Percentiles rank a stretch among this genome's conserved stretches.
phyloP scores from a whole-genome alignment of 2,113 vertebrate species.

The Danionella cerebrum region DNA sequence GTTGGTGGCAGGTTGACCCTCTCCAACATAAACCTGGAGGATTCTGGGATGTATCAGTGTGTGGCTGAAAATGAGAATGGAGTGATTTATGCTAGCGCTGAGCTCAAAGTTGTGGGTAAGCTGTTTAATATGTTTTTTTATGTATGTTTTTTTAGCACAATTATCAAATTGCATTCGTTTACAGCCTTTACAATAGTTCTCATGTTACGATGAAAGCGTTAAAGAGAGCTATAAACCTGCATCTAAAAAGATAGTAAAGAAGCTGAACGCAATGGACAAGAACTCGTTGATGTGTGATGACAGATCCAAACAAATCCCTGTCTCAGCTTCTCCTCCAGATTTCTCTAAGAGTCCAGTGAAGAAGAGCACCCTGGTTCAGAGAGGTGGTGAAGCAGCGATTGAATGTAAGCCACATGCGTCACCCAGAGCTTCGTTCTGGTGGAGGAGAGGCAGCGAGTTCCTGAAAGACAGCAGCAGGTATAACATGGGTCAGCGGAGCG shows the following conservation, averaged over 20 bases:
- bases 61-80: constrained; percentile 76
- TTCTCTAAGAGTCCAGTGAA: constrained; percentile 75
- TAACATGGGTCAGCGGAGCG: background rate
- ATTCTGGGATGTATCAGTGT: constrained; percentile 88
- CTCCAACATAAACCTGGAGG: constrained; percentile 66
- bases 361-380: constrained; percentile 68
- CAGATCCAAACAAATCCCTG: background rate
- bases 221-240: too few species aligned
- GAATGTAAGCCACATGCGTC: constrained; percentile 75
- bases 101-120: constrained; percentile 84
- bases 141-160: too few species aligned
- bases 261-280: too few species aligned
- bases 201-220: too few species aligned
- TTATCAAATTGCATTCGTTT: too few species aligned
- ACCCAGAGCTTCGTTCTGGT: constrained; percentile 71
- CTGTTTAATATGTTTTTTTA: constrained; percentile 38
- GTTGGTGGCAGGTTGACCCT: constrained; percentile 73
- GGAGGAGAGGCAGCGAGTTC: constrained; percentile 67
- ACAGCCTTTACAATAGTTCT: too few species aligned
- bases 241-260: too few species aligned
- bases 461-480: constrained; percentile 72
- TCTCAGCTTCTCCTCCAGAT: constrained; percentile 75
- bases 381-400: constrained; percentile 71
- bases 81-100: constrained; percentile 74
- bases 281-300: too few species aligned